phyloP scores from a whole-genome alignment of 2,888 invertebrate genomes.

The Andrena flavipes region DNA sequence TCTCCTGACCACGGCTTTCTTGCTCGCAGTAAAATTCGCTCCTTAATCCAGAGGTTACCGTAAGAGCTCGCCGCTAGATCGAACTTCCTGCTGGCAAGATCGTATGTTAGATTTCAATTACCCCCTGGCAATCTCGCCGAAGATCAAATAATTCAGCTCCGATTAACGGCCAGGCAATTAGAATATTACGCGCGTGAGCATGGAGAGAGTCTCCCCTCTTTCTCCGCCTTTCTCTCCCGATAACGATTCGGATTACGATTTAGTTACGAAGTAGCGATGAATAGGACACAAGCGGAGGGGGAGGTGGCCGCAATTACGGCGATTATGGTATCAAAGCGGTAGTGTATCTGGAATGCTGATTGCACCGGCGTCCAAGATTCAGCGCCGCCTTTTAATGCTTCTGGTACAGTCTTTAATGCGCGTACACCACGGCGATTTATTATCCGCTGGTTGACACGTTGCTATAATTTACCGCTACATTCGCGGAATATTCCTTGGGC shows the following conservation, averaged over 20 bases:
- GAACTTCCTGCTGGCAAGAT: not conserved
- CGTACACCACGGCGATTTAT: conserved; percentile 50
- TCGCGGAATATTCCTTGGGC: conserved; percentile 48
- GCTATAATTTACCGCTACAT: conserved; percentile 53
- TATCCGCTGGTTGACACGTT: conserved; percentile 49
- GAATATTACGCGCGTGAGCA: conserved; percentile 14
- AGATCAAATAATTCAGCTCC: conserved; percentile 29
- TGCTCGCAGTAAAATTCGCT: too few species aligned
- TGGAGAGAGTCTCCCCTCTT: not conserved
- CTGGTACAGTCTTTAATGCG: conserved; percentile 40
- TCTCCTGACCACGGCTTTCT: too few species aligned
- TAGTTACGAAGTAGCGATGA: conserved; percentile 16
- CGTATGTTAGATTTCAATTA: conserved; percentile 18
- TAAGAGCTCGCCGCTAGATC: not conserved
- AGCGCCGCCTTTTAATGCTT: conserved; percentile 34
- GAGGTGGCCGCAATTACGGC: conserved; percentile 34
- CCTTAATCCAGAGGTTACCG: not conserved
- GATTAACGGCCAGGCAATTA: conserved; percentile 22
- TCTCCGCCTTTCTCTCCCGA: not conserved
- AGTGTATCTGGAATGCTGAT: conserved; percentile 45
- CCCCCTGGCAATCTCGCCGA: conserved; percentile 1
- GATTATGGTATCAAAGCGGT: conserved; percentile 55
- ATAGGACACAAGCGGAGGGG: not conserved
- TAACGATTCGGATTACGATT: conserved; percentile 21
- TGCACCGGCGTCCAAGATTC: conserved; percentile 32